Percentiles rank a stretch among this genome's conserved stretches.
Conservation (phyloP, 2,888 invertebrate genomes). For the Cartodere bifasciata region DNA sequence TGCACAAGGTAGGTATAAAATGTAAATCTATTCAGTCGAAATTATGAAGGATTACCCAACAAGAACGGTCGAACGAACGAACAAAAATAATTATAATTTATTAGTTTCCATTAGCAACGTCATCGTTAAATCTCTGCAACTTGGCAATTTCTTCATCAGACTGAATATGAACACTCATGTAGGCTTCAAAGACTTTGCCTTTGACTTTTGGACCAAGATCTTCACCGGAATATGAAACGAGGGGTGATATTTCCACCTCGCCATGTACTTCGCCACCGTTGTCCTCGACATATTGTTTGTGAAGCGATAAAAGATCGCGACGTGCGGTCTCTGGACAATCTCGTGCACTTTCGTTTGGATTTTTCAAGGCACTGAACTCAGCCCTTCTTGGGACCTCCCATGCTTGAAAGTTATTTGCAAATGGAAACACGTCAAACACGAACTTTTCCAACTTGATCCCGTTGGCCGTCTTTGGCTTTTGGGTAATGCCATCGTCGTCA, state of each 20-base stretch:
- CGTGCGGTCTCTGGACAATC: constrained; percentile 86
- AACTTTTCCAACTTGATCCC: constrained; percentile 99
- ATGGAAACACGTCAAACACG: constrained; percentile 96
- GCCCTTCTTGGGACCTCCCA: constrained; percentile 85
- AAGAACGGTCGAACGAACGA: too few species aligned
- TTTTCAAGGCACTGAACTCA: constrained; percentile 96
- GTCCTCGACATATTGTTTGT: constrained; percentile 63
- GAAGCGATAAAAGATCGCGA: constrained; percentile 61
- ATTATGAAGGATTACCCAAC: too few species aligned
- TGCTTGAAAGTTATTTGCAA: constrained; percentile 79
- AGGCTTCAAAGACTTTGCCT: constrained; percentile 12
- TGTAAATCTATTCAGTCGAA: too few species aligned
- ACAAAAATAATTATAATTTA: too few species aligned
- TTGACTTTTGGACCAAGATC: constrained; percentile 41
- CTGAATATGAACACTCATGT: constrained; percentile 12
- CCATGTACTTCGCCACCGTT: constrained; percentile 67
- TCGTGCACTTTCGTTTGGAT: constrained; percentile 72
- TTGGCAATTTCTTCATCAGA: constrained; percentile 12
- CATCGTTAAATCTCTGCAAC: too few species aligned
- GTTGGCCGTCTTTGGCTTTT: constrained; percentile 72
- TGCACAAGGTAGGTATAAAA: too few species aligned
- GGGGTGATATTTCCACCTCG: constrained; percentile 81
- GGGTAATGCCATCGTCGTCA: constrained; percentile 53
- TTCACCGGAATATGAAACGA: constrained; percentile 85
- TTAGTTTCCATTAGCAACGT: too few species aligned